Evolutionary conservation across 2,113 vertebrate species (phyloP), one percentile per base, ranked within the genome.

Genomic region (Etheostoma cragini): DNA sequence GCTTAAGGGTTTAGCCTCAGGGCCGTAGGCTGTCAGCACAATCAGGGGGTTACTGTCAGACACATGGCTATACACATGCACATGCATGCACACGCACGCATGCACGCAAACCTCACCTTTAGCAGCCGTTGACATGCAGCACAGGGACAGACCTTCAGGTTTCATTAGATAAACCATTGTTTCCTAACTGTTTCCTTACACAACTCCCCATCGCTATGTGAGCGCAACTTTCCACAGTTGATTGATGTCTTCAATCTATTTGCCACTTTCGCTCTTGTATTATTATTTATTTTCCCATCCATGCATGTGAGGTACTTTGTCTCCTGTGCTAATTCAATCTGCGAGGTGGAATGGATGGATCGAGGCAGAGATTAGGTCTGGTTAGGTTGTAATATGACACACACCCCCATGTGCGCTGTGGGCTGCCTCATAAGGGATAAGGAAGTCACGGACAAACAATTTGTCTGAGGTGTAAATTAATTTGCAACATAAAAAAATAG

Each of bases 401-500:
- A 82, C 68, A 64, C 19, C 75, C 64, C 16, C 42, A 11, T 14
- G 81, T 76, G 71, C 62, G 46, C 76, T 19, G 61, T 45, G 52
- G 69, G 73, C 56, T 77, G 70, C 82, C 68, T 84, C 81, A 52
- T 68, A 54, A 64, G 76, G 83, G 73, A 89, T 89, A 73, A 73
- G 85, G 58, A 82, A 89, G 86, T 84, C 92, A 92, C 93, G 93
- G 93, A 93, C 93, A 88, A 84, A 85, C 76, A 89, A 90, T 93
- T 93, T 91, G 90, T 93, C 83, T 87, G 83, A 82, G 82, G 83
- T 92, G 80, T 92, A 91, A 93, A 95, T 94, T 90, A 86, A 95
- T 94, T 93, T 94, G 87, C 87, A 76, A 74, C 84, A 87, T 92
- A 90, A 87, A 30, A 85, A 91, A 89, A 84, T 72, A 87, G 83